Percentiles rank a stretch among this genome's conserved stretches.
These are phyloP conservation scores for Jaculus jaculus DNA, from an alignment of 2,113 vertebrate species.

Conservation along the genomic window DNA sequence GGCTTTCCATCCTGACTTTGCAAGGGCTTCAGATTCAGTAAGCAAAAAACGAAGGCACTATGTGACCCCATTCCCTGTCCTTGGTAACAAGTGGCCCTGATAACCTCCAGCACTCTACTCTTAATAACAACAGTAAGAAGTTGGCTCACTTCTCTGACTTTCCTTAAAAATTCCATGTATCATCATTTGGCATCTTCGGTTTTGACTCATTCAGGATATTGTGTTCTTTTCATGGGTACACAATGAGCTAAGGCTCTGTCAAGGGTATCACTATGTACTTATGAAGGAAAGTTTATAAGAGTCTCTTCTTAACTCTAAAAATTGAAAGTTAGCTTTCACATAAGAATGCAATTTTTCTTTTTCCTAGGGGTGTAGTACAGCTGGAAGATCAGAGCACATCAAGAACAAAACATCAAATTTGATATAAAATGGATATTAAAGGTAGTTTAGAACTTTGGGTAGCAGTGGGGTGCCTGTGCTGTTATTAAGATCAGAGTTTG, in stretches of 20 bases:
- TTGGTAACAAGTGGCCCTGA: background rate
- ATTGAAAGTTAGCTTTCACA: slow-evolving; percentile 59
- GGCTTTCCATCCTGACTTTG: background rate
- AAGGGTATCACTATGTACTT: slow-evolving; percentile 38
- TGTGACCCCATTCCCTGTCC: background rate
- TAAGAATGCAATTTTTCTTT: slow-evolving; percentile 28
- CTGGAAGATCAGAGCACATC: slow-evolving; percentile 31
- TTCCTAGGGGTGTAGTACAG: slow-evolving; percentile 43
- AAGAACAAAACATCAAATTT: slow-evolving; percentile 50
- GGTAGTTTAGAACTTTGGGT: background rate
- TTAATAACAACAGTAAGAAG: background rate
- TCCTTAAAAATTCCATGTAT: slow-evolving; percentile 10
- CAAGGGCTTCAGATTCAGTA: background rate
- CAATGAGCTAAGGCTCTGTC: slow-evolving; percentile 26
- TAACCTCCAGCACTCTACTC: background rate
- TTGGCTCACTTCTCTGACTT: background rate
- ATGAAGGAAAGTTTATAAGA: slow-evolving; percentile 45
- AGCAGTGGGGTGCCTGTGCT: background rate
- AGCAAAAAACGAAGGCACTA: background rate
- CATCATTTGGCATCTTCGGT: slow-evolving; percentile 36
- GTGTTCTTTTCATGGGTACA: slow-evolving; percentile 50
- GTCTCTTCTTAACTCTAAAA: slow-evolving; percentile 41
- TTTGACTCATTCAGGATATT: slow-evolving; percentile 54
- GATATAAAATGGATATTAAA: background rate
- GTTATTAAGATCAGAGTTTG: background rate